Evolutionary conservation across 2,888 invertebrate species (phyloP), one percentile per base, ranked within the genome.

Genomic region (Diplolepis rosae): DNA sequence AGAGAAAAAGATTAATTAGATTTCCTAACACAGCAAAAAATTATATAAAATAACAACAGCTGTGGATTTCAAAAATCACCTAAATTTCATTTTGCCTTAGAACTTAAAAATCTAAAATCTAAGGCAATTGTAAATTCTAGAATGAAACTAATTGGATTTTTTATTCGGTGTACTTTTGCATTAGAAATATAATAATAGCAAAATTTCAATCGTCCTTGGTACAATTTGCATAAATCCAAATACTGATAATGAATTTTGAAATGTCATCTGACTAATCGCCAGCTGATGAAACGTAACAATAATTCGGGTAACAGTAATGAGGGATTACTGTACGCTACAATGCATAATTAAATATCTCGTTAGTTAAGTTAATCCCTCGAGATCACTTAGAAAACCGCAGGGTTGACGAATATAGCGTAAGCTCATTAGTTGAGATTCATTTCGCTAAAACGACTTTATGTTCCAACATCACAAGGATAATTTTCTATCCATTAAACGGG

Each of bases 301-400:
- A 35, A 35, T 39, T 61, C 24, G 39, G 22, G 4, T n/a, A 39
- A 35, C 13, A 7, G 6, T 39, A n/a, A 54, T 11, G 1, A n/a
- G 11, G 54, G 32, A 18, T 54, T 54, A 15, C 32, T 54, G 35
- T 61, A 61, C 42, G 70, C 61, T 66, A 68, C 28, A 42, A 54
- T 73, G 67, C 71, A 73, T 75, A 73, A 75, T 73, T 66, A 69
- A 73, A 70, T 71, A 71, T 68, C 70, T 74, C 66, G 74, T 77
- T 74, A 77, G 71, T 71, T 71, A 61, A 69, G 71, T 74, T 73
- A 69, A 72, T 71, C 76, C 72, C 73, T 11, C 50, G 76, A 69
- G 73, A 74, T 61, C 61, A 61, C 39, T 67, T 35, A 65, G 35
- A 27, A 51, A 15, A 67, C 65, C 67, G 39, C 65, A 67, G 24